Evolutionary conservation across 1,140 invertebrate species (phyloP).

Genomic region (Anadara kagoshimensis): DNA sequence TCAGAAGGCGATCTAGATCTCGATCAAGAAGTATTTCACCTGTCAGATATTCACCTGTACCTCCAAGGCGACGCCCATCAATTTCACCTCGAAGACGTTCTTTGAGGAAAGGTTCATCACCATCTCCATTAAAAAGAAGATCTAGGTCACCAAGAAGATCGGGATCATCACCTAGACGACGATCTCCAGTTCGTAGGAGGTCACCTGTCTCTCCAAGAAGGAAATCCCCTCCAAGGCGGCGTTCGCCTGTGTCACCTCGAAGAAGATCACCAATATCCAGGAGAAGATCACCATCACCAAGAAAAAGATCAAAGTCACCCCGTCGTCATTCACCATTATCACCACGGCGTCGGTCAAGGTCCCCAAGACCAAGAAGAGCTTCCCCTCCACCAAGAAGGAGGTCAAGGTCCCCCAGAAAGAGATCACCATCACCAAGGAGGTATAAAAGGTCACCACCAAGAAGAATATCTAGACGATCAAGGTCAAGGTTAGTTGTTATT

Average conservation of each 20-base stretch:
- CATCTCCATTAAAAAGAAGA: constrained; percentile 1
- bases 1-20: constrained; percentile 24
- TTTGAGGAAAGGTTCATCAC: not conserved
- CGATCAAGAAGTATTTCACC: constrained; percentile 9
- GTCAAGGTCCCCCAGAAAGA: constrained; percentile 26
- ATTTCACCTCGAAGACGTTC: not conserved
- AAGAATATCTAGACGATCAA: constrained; percentile 5
- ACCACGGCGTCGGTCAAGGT: constrained; percentile 14
- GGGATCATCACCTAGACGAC: constrained; percentile 21
- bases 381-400: constrained; percentile 26
- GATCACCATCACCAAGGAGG: constrained; percentile 28
- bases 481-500: not conserved
- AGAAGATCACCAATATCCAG: constrained; percentile 16
- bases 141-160: constrained; percentile 16
- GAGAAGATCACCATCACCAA: constrained; percentile 28
- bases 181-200: constrained; percentile 20
- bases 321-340: constrained; percentile 23
- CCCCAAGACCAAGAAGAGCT: constrained; percentile 23
- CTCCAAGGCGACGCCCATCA: not conserved
- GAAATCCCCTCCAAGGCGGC: constrained; percentile 21
- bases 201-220: constrained; percentile 17
- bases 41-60: not conserved
- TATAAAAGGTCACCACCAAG: not conserved
- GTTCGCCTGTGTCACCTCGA: constrained; percentile 21
- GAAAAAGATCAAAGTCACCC: constrained; percentile 29